Conservation (phyloP, 2,888 invertebrate genomes). For the Agrochola litura region DNA sequence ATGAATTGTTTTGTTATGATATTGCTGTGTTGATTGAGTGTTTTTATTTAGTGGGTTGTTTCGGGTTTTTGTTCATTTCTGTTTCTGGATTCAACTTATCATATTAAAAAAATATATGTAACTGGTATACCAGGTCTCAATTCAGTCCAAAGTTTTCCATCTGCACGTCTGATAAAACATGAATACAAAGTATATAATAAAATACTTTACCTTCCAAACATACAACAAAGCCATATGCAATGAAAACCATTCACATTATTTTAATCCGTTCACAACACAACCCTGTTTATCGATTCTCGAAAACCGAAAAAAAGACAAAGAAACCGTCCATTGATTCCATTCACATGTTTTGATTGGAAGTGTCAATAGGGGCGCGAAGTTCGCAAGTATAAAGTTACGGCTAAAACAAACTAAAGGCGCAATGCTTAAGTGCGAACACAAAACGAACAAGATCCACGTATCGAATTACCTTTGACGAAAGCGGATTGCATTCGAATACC, state of each 20-base stretch:
- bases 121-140: background rate
- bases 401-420: conserved; percentile 87
- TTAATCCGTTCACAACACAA: conserved; percentile 38
- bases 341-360: conserved; percentile 87
- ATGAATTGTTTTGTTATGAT: conserved; percentile 11
- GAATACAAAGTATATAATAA: background rate
- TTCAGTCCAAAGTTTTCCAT: background rate
- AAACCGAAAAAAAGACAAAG: conserved; percentile 50
- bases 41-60: conserved; percentile 4
- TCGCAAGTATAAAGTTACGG: conserved; percentile 85
- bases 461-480: conserved; percentile 88
- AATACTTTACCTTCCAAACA: background rate
- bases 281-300: conserved; percentile 44
- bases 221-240: background rate
- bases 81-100: background rate
- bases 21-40: conserved; percentile 8
- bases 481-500: conserved; percentile 86
- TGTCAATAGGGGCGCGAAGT: conserved; percentile 88
- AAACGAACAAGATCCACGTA: conserved; percentile 85
- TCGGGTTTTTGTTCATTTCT: background rate
- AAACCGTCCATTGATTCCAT: conserved; percentile 60
- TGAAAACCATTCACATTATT: conserved; percentile 6
- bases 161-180: background rate
- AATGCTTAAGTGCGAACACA: conserved; percentile 88
- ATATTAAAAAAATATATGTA: background rate